phyloP scores from a whole-genome alignment of 2,113 vertebrate genomes.

The Ancistrus triradiatus region DNA sequence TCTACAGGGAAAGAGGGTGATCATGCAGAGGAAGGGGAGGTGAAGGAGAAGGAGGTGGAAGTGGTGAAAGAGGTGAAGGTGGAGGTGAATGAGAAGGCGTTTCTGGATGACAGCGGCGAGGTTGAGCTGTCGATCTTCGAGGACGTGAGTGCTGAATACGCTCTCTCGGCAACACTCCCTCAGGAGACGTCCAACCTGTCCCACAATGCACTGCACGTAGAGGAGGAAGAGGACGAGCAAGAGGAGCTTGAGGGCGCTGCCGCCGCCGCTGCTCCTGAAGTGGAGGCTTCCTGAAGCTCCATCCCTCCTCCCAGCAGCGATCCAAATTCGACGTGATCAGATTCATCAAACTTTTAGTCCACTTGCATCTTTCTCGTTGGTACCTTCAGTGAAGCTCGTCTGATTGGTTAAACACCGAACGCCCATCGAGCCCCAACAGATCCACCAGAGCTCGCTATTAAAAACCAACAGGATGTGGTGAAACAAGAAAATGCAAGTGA shows the following conservation, averaged over 20 bases:
- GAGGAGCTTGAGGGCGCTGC: conserved; percentile 9
- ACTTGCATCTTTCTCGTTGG: too few species aligned
- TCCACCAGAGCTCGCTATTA: too few species aligned
- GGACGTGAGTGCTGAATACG: conserved; percentile 54
- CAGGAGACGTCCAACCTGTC: conserved; percentile 42
- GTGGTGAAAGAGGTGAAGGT: conserved; percentile 32
- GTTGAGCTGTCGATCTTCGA: conserved; percentile 66
- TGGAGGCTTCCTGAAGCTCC: conserved; percentile 26
- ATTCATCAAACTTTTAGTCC: too few species aligned
- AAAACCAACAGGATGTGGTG: too few species aligned
- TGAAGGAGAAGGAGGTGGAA: conserved; percentile 43
- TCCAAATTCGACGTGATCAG: too few species aligned
- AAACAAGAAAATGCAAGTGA: too few species aligned
- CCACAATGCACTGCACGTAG: conserved; percentile 22
- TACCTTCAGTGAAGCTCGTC: too few species aligned
- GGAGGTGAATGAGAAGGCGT: conserved; percentile 29
- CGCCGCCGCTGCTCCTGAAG: conserved; percentile 9
- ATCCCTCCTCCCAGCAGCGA: not conserved
- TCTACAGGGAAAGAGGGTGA: too few species aligned
- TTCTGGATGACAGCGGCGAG: conserved; percentile 51
- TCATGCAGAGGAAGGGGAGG: conserved; percentile 41
- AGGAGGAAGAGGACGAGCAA: conserved; percentile 6
- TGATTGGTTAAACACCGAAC: too few species aligned
- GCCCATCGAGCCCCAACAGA: too few species aligned
- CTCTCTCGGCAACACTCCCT: conserved; percentile 63